Base-by-base conservation (phyloP, 2,888 invertebrate genomes). In the Luperina nickerlii region DNA sequence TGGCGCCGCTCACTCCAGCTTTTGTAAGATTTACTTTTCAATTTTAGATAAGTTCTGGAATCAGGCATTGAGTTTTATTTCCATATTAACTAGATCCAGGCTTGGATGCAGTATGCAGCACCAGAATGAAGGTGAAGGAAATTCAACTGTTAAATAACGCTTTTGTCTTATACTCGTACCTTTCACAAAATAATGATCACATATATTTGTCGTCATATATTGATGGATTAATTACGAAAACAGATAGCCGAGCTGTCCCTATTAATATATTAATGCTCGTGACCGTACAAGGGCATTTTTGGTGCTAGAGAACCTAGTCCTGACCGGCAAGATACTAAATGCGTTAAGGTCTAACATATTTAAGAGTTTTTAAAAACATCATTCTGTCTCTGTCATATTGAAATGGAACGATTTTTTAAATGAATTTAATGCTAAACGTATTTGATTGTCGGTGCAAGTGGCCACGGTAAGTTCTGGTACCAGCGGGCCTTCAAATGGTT, bases 1-100 rank as follows among this genome's bases (percentile, higher is more conserved):
- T 97, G 42, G 97, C 97, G 8, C 97, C 97, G 2, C 97, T 97
- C 89, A 97, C 97, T 57, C 97, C 97, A 20, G 94, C 97, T 75
- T 89, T 97, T 92, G 97, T 97, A 93, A 94, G 96, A 45, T n/a
- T 27, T 11, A 20, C 15, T 38, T 38, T 60, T 51, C 3, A 48
- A 13, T 11, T 48, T 38, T 20, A 5, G 32, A 32, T 63, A 3
- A 9, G 8, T 63, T 63, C 32, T 32, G 18, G 32, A 32, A 63
- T 18, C 32, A 32, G 32, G 20, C 0, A 63, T 63, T 20, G 63
- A 32, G 32, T 63, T 63, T 32, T 20, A 63, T 32, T 9, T 63
- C 32, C 1, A 32, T 20, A 32, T 9, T 32, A 32, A 32, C 20
- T 27, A 32, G 63, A 63, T 9, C 9, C 63, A 63, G 32, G 3